Conservation (phyloP, 2,113 vertebrate genomes). For the Eudyptes chrysolophus region DNA sequence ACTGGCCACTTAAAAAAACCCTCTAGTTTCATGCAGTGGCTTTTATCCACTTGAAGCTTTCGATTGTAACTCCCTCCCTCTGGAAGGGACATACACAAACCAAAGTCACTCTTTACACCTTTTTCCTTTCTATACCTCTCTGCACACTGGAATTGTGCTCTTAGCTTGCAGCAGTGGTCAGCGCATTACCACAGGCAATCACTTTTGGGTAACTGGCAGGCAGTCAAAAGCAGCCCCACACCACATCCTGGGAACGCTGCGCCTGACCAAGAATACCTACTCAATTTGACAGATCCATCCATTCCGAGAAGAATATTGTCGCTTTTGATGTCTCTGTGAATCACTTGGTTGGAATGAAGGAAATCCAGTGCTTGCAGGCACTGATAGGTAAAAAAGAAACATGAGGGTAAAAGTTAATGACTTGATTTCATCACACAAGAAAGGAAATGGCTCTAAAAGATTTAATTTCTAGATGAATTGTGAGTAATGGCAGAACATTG, state of each 20-base stretch:
- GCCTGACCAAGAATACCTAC: slow-evolving; percentile 76
- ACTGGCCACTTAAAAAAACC: background rate
- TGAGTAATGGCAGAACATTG: background rate
- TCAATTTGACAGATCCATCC: slow-evolving; percentile 97
- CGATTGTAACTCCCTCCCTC: background rate
- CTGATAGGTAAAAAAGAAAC: slow-evolving; percentile 68
- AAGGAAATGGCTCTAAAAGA: background rate
- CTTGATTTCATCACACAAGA: slow-evolving; percentile 25
- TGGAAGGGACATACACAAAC: background rate
- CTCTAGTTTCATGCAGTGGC: background rate
- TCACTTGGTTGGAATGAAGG: slow-evolving; percentile 97
- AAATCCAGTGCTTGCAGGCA: slow-evolving; percentile 98
- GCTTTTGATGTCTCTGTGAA: slow-evolving; percentile 98
- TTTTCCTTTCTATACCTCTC: background rate
- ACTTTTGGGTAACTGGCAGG: background rate
- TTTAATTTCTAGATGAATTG: background rate
- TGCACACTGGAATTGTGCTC: background rate
- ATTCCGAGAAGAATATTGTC: slow-evolving; percentile 98
- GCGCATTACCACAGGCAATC: background rate
- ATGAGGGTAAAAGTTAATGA: background rate
- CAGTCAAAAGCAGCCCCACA: background rate
- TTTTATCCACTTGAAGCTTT: background rate
- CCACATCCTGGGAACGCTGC: background rate
- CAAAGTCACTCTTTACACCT: background rate
- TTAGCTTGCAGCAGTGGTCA: background rate